Conservation (phyloP, 2,888 invertebrate species). For the Tiliacea aurago region DNA sequence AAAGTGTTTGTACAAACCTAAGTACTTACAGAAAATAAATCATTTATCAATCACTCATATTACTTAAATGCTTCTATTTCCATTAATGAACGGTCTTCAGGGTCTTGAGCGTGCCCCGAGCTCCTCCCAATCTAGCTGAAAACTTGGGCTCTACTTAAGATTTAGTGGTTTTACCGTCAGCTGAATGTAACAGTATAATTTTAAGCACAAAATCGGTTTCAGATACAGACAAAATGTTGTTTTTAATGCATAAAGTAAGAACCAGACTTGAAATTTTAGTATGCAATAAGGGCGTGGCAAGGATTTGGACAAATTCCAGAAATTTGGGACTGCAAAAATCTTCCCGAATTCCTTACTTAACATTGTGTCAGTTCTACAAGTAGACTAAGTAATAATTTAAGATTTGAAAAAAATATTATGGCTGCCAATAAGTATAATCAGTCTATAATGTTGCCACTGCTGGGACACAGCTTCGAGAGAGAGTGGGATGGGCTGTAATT, state of each 20-base stretch:
- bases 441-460: too few relatives aligned
- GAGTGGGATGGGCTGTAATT: too few relatives aligned
- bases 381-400: neutral
- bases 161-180: neutral
- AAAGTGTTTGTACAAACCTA: too few relatives aligned
- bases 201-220: neutral
- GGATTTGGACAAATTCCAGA: constrained; percentile 32
- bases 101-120: too few relatives aligned
- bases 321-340: neutral
- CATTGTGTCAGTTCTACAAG: neutral
- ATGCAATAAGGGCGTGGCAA: neutral
- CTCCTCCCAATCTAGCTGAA: neutral
- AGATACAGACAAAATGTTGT: neutral
- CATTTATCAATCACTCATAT: too few relatives aligned
- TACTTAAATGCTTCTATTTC: neutral
- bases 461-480: too few relatives aligned
- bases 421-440: too few relatives aligned
- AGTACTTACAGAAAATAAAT: too few relatives aligned
- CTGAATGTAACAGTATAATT: neutral
- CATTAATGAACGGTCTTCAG: neutral
- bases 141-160: neutral
- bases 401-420: neutral
- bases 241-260: neutral
- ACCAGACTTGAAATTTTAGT: neutral
- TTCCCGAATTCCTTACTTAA: neutral